Base-by-base conservation (phyloP, 2,888 invertebrate species). In the Caradrina kadenii region DNA sequence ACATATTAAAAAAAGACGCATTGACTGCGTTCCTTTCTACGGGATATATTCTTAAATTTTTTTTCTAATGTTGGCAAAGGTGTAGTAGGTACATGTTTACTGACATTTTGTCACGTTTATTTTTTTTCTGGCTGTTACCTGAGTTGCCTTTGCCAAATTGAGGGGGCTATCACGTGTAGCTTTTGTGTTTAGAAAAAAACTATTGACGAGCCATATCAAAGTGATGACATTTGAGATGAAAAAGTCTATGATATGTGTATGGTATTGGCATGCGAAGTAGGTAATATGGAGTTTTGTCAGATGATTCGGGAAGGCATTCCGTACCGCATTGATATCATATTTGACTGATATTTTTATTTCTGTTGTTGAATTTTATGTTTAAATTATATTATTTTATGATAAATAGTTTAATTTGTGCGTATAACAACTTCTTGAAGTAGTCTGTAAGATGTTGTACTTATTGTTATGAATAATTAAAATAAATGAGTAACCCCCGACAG, bases 41-140 rank as follows among this genome's bases (percentile, higher is more conserved):
- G 63, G 60, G 42, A 60, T 63, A 64, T 45, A 61, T 69, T 60
- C 45, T 58, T 49, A 39, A n/a, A 0, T 71, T 80, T 81, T 88
- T 89, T 83, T 85, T 84, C 61, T 81, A 73, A 84, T 87, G 88
- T 88, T 89, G 86, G 89, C 85, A 86, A 89, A 87, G 89, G 90
- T 87, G 84, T 84, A 86, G 89, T 92, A 94, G 95, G 95, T 95
- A 96, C 93, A 92, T 96, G 95, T 95, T 95, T 95, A 93, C 94
- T 90, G 93, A 93, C 95, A 95, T 95, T 95, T 94, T 95, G 95
- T 96, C 95, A 96, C 95, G 95, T 95, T 90, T 91, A 85, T 89
- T 91, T 93, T 93, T 93, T 94, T 86, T 84, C 64, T 70, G 76
- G 70, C 74, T 83, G 89, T 93, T 94, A 94, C 94, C 95, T 94